Evolutionary conservation across 1,140 invertebrate genomes (phyloP).

Genomic region (Panagrolaimus sp.): DNA sequence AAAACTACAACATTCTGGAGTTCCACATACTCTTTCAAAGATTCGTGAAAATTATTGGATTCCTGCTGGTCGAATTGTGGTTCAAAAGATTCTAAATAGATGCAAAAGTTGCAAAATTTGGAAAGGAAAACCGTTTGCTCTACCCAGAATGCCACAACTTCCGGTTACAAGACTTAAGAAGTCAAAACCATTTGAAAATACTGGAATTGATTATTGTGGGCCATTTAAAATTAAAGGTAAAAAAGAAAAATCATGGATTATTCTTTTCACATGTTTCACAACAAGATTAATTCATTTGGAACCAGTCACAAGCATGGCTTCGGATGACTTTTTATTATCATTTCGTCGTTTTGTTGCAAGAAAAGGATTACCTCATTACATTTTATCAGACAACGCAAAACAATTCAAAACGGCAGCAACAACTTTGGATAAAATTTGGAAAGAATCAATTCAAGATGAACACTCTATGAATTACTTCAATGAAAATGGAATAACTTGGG

Average conservation of each 20-base stretch:
- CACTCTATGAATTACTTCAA: background rate
- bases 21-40: conserved; percentile 7
- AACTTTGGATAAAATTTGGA: background rate
- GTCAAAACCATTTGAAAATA: background rate
- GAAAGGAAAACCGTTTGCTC: background rate
- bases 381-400: conserved; percentile 12
- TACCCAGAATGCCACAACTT: background rate
- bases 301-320: background rate
- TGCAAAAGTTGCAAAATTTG: background rate
- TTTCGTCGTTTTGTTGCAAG: conserved; percentile 3
- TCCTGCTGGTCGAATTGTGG: conserved; percentile 26
- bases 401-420: background rate
- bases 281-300: conserved; percentile 12
- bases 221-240: background rate
- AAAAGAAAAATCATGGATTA: background rate
- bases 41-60: conserved; percentile 11
- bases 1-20: conserved; percentile 17
- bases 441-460: background rate
- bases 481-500: background rate
- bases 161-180: background rate
- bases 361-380: background rate
- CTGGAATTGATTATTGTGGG: conserved; percentile 11
- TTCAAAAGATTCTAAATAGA: background rate
- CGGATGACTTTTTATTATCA: background rate
- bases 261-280: conserved; percentile 16